Conservation (phyloP, 2,888 invertebrate genomes). For the Elmis aenea region DNA sequence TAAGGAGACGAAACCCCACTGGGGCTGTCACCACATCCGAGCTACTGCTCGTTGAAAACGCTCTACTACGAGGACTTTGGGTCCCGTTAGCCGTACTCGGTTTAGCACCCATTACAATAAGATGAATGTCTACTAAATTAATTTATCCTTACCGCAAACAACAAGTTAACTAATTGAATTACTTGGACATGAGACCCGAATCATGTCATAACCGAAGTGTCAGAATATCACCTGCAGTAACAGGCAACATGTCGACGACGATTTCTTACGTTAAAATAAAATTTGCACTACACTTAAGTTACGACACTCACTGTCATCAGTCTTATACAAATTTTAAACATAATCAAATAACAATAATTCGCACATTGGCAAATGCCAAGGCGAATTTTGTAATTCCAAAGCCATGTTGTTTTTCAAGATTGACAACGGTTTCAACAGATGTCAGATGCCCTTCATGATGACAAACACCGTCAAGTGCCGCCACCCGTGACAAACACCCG, state of each 20-base stretch:
- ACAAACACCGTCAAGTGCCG: conserved; percentile 11
- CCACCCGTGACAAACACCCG: conserved; percentile 3
- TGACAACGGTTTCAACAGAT: conserved; percentile 28
- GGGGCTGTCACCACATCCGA: conserved; percentile 59
- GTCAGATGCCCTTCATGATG: conserved; percentile 21
- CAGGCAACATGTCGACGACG: conserved; percentile 49
- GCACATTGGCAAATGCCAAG: conserved; percentile 28
- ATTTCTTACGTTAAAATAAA: too few relatives aligned
- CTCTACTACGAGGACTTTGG: conserved; percentile 66
- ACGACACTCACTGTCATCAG: too few relatives aligned
- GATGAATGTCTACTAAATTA: too few relatives aligned
- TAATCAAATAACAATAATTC: conserved; percentile 6
- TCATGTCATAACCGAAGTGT: too few relatives aligned
- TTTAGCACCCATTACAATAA: conserved; percentile 80
- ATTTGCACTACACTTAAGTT: too few relatives aligned
- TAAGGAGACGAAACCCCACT: conserved; percentile 63
- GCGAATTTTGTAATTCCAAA: conserved; percentile 22
- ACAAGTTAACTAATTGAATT: too few relatives aligned
- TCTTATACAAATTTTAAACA: too few relatives aligned
- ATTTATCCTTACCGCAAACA: too few relatives aligned
- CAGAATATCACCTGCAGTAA: conserved; percentile 47
- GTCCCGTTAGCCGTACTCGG: conserved; percentile 74
- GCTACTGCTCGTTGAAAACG: conserved; percentile 69
- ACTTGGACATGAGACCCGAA: conserved; percentile 1
- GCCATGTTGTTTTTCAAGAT: conserved; percentile 24